Evolutionary conservation across 64 coral and sea anemone species (phyloP).

Genomic region (Anthopleura sola): DNA sequence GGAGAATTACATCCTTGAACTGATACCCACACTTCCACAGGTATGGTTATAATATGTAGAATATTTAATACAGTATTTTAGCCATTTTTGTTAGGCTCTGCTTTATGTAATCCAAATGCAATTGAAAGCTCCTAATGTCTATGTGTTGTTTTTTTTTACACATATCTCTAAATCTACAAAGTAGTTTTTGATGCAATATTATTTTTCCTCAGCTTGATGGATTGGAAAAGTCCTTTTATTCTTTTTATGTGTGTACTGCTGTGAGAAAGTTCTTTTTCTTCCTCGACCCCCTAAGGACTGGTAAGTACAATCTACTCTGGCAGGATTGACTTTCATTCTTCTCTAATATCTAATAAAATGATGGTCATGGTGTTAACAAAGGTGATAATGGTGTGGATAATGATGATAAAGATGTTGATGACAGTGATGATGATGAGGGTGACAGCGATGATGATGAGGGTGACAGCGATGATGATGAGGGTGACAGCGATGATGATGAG

Average conservation of each 20-base stretch:
- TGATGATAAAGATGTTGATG: neutral
- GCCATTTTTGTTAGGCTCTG: neutral
- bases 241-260: constrained; percentile 98
- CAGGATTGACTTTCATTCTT: neutral
- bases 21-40: constrained; percentile 98
- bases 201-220: constrained; percentile 81
- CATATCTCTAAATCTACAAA: too few species aligned
- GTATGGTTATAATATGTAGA: constrained; percentile 14
- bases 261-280: constrained; percentile 99
- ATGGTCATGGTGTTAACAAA: neutral
- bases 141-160: neutral
- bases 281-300: constrained; percentile 96
- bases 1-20: constrained; percentile 98
- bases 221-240: constrained; percentile 97
- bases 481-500: neutral
- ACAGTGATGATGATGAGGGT: too few species aligned
- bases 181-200: neutral
- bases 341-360: too few species aligned
- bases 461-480: neutral
- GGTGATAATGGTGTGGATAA: neutral
- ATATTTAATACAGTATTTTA: neutral
- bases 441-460: neutral
- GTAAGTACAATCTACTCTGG: constrained; percentile 13
- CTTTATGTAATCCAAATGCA: neutral
- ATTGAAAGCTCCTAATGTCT: too few species aligned